Base-by-base conservation (phyloP, 2,797 vertebrate genomes). In the Dermochelys coriacea region DNA sequence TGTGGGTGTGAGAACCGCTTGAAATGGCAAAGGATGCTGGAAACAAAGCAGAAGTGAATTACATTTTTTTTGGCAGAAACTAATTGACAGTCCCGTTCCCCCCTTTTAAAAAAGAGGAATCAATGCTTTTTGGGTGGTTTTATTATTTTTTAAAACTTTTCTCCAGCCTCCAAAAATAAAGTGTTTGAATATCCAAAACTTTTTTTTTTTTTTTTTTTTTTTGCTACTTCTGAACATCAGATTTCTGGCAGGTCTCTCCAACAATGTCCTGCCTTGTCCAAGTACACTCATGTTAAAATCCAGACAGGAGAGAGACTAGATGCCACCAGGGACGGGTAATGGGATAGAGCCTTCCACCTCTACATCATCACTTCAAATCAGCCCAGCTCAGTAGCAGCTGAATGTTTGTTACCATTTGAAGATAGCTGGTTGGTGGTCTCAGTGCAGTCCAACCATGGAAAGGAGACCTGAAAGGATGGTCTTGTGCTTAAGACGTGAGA, bases 1-100 rank as follows among this genome's bases (percentile, higher is more conserved):
- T 95, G 97, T 96, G 95, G 96, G 96, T 96, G 97, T 98, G 96
- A 93, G 97, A 98, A 96, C 77, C 75, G 93, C 95, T 95, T 88
- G 86, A 94, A 96, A 96, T 96, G 77, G 96, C 93, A 95, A 91
- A 91, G 74, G 82, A 61, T 59, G 88, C 92, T 98, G 97, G 97
- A 97, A 98, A 97, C 84, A 94, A 96, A 96, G 94, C 54, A 97
- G 95, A 91, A 94, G 86, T 86, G 71, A 95, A 92, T 95, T 92
- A 50, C 80, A 61, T 85, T 96, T 92, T 61, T 87, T 92, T 95
- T 97, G 94, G 96, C 96, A 94, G 93, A 93, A 93, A 90, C 9
- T 75, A 87, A 84, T 47, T 85, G 78, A 88, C 34, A 75, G 80
- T 61, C 90, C 93, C 92, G 5, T 41, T 41, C 82, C 29, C 45